Percentiles rank a stretch among this genome's conserved stretches.
These are phyloP conservation scores for Sphinx pinastri DNA, from an alignment of 2,888 invertebrate species.

Conservation along the genomic window DNA sequence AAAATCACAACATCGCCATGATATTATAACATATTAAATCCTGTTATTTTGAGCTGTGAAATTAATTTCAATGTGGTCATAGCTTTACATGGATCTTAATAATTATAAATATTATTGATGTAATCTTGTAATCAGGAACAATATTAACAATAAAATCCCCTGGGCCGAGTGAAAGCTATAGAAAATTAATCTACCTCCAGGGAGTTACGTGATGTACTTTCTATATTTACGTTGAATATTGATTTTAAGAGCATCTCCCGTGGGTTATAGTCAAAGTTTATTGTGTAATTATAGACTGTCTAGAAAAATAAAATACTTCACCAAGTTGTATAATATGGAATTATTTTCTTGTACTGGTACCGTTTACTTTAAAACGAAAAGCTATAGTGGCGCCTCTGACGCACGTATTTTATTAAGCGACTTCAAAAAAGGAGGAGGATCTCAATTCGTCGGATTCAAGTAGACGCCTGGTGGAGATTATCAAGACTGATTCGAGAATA, in stretches of 20 bases:
- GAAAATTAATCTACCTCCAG: neutral
- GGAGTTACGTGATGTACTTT: slow-evolving; percentile 19
- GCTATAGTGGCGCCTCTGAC: no score
- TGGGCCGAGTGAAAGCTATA: neutral
- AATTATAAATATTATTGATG: no score
- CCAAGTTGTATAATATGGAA: no score
- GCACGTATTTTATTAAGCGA: neutral
- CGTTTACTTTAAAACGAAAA: no score
- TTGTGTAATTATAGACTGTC: neutral
- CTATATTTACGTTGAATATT: slow-evolving; percentile 9
- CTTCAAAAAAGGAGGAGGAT: neutral
- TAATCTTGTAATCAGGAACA: neutral
- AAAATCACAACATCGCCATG: no score
- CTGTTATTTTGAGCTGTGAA: neutral
- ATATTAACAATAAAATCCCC: neutral
- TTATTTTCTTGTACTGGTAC: no score
- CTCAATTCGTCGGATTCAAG: neutral
- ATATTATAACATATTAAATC: no score
- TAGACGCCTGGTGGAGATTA: neutral
- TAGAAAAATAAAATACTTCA: neutral
- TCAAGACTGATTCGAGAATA: neutral
- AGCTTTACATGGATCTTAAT: no score
- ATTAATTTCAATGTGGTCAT: no score
- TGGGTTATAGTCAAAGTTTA: slow-evolving; percentile 5
- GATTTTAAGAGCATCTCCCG: neutral